Conservation (phyloP, 2,113 vertebrate genomes). For the Rhea americana region DNA sequence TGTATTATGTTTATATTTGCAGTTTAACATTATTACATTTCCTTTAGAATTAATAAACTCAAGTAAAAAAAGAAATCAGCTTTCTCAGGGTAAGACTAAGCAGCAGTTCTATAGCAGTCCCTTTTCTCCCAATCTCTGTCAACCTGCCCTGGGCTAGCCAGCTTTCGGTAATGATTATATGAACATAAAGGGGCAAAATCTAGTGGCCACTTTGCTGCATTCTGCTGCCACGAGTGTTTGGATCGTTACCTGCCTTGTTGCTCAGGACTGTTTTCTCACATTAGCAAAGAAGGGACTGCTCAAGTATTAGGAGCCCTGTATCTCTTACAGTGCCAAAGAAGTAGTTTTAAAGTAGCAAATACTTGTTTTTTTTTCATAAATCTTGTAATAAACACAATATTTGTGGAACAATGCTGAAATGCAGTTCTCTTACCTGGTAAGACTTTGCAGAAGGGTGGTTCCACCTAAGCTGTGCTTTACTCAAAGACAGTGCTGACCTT, state of each 20-base stretch:
- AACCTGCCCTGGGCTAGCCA: background rate
- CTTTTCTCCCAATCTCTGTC: too few relatives aligned
- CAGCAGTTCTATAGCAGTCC: background rate
- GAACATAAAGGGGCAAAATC: background rate
- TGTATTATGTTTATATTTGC: background rate
- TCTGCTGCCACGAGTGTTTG: too few relatives aligned
- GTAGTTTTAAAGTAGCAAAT: background rate
- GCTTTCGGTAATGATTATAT: background rate
- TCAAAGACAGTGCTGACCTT: background rate
- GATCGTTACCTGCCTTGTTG: background rate
- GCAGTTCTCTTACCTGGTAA: too few relatives aligned
- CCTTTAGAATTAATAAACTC: background rate
- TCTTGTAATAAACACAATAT: background rate
- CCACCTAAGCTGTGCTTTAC: background rate
- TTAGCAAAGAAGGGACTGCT: background rate
- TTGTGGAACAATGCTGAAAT: background rate
- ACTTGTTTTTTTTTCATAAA: background rate
- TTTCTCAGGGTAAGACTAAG: too few relatives aligned
- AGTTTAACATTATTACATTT: background rate
- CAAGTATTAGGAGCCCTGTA: background rate
- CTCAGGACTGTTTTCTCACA: background rate
- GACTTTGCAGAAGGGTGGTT: background rate
- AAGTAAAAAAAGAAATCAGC: background rate
- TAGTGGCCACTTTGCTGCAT: background rate
- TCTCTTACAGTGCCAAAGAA: background rate